Evolutionary conservation across 2,888 invertebrate genomes (phyloP), one percentile per base, ranked within the genome.

Genomic region (Dicyrtomina minuta): DNA sequence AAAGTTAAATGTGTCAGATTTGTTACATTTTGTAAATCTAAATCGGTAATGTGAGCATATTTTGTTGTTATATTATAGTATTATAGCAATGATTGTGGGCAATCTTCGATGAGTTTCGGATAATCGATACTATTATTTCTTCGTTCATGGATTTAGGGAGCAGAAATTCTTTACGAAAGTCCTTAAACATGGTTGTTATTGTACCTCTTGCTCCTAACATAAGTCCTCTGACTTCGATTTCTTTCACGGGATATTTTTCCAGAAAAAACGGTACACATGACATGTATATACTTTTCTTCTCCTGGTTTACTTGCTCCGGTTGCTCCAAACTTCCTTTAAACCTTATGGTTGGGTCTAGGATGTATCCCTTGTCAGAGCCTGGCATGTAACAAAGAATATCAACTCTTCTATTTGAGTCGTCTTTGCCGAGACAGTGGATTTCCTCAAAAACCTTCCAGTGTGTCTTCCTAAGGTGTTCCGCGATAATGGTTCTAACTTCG

Each of bases 371-470:
- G 4, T 67, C 51, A 13, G 20, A 15, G 5, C 64, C 41, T 1
- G 22, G 15, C 8, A 8, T 1, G 24, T 12, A 60, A 13, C 64
- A 56, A 12, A 71, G 17, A 1, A 71, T 68, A 41, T 68, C 71
- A 20, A 71, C 53, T 65, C 71, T 61, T 17, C 67, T 20, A 41
- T 46, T 64, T 24, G n/a, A n/a, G n/a, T n/a, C n/a, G n/a, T n/a
- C n/a, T n/a, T n/a, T n/a, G n/a, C n/a, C n/a, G n/a, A n/a, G n/a
- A 26, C 33, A 33, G 4, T 4, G 24, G 15, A 66, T n/a, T 49
- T 71, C 71, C 61, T 71, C 71, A 27, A 49, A 20, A 1, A 71
- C 71, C 20, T 22, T 64, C 53, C 39, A 71, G 8, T 43, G 20
- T 1, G 17, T 56, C 15, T 68, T 24, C 26, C 60, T 13, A 1